Conservation (phyloP, 35 echinoderm and acorn worm genomes). For the Hemicentrotus pulcherrimus region DNA sequence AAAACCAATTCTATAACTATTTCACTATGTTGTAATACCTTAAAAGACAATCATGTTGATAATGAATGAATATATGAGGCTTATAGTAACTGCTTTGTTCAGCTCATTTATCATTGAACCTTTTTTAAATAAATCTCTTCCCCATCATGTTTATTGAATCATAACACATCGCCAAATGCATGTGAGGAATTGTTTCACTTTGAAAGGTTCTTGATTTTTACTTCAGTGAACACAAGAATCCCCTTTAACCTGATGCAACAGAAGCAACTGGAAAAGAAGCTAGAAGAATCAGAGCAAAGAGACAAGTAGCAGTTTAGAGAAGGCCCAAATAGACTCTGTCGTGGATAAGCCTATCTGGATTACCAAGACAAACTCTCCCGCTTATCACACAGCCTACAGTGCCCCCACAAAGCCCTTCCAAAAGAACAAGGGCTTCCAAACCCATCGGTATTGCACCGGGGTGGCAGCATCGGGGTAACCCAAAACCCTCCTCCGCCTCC, state of each 20-base stretch:
- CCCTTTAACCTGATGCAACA: not conserved
- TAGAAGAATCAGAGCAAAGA: not conserved
- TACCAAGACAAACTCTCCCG: slow-evolving; percentile 30
- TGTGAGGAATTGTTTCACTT: not conserved
- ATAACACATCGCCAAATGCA: not conserved
- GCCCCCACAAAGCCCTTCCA: not conserved
- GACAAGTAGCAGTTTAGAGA: slow-evolving; percentile 24
- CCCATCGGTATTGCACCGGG: not conserved
- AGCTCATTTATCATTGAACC: not conserved
- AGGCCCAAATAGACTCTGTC: slow-evolving; percentile 37
- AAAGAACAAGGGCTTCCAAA: not conserved
- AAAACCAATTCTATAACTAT: too few species aligned
- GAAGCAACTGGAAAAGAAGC: not conserved
- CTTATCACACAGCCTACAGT: slow-evolving; percentile 6
- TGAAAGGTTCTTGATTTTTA: not conserved
- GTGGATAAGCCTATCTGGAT: slow-evolving; percentile 33
- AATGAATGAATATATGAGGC: not conserved
- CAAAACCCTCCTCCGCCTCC: slow-evolving; percentile 18
- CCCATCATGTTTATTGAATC: not conserved
- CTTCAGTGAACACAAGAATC: not conserved
- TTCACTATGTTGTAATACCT: too few species aligned
- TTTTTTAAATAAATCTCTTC: not conserved
- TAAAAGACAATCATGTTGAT: not conserved
- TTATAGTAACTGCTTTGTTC: not conserved
- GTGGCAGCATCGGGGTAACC: slow-evolving; percentile 8